Evolutionary conservation across 1,140 invertebrate species (phyloP), one percentile per base, ranked within the genome.

Genomic region (Pseudomyrmex dendroicus): DNA sequence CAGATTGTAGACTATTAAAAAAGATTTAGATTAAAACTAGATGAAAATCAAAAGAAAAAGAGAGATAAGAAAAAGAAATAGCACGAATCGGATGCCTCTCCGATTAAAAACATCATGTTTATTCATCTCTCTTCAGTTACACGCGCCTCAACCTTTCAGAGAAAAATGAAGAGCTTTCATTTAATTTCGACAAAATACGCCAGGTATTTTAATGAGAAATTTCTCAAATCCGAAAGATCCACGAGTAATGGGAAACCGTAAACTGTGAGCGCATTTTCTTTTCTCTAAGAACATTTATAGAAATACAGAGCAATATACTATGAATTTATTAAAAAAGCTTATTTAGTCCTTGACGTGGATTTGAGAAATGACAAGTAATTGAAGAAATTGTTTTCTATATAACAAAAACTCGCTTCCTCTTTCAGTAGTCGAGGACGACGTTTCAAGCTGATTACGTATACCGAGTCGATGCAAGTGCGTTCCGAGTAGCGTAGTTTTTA

Each of bases 301-400:
- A 3, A 35, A 12, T n/a, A 15, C 15, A 15, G 2, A 76, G 25
- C 10, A 44, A 64, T 15, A 54, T 25, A 13, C 46, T 66, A 66
- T 66, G 48, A 52, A 76, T 66, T 66, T 52, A 76, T 76, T 76
- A 76, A 76, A 66, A 35, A 54, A 66, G 61, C 25, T 76, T 48
- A 66, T 66, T 76, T 66, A 76, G 25, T 66, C 48, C 0, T 64
- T 44, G 22, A 50, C 20, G 67, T 13, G 25, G 44, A 44, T 1
- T 25, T 22, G 73, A 20, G 10, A 54, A 44, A 48, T 12, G 17
- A 54, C 64, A 17, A 66, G 22, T 76, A 66, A 76, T 76, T 76
- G 61, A 76, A 76, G 61, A 4, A 66, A 12, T 22, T 35, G 35
- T 35, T 35, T 9, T 54, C 61, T 52, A 35, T 3, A 22, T 17